Evolutionary conservation across 2,113 vertebrate species (phyloP).

Genomic region (Anoura caudifer): DNA sequence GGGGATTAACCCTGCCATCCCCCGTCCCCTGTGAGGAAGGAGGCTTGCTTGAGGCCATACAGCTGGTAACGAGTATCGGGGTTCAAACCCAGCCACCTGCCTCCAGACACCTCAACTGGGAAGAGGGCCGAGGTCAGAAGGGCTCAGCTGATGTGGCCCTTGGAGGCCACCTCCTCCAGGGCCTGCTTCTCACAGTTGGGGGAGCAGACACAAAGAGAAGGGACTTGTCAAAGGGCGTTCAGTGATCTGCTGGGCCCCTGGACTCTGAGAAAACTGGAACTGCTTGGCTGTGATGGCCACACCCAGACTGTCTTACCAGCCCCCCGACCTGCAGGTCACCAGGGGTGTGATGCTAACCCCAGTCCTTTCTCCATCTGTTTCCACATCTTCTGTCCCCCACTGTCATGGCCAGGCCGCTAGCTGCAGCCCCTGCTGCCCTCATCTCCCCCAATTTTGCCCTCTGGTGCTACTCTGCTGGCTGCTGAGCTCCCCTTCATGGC

Average conservation of each 20-base stretch:
- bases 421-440: neutral
- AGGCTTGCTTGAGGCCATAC: neutral
- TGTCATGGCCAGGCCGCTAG: accelerated
- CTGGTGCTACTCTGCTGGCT: neutral
- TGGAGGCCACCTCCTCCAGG: neutral
- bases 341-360: neutral
- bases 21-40: neutral
- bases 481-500: neutral
- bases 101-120: neutral
- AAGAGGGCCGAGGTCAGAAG: neutral
- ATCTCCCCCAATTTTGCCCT: neutral
- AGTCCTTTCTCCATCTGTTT: neutral
- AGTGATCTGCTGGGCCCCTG: neutral
- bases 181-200: neutral
- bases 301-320: neutral
- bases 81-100: neutral
- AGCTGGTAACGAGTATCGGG: neutral
- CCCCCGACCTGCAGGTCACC: neutral
- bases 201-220: neutral
- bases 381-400: neutral
- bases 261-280: neutral
- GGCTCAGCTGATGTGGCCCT: neutral
- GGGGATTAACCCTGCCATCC: neutral
- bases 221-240: neutral
- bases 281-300: neutral